Evolutionary conservation across 2,113 vertebrate species (phyloP).

Genomic region (Ochotona princeps): DNA sequence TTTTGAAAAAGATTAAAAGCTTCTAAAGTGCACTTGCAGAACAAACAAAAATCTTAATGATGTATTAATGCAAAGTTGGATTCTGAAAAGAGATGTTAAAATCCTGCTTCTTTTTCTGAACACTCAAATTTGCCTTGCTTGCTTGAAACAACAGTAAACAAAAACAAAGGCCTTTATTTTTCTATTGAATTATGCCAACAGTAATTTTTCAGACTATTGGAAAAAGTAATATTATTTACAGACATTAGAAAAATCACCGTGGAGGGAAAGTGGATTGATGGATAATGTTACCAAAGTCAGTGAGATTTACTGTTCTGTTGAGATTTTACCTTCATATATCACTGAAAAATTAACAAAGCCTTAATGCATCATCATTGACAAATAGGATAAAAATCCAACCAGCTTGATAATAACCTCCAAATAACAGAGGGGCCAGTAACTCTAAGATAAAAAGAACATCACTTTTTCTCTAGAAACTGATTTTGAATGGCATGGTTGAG

Average conservation of each 20-base stretch:
- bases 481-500: neutral
- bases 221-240: slow-evolving; percentile 66
- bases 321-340: slow-evolving; percentile 73
- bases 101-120: neutral
- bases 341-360: slow-evolving; percentile 62
- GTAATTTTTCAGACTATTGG: slow-evolving; percentile 24
- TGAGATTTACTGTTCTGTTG: slow-evolving; percentile 68
- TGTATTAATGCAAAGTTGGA: neutral
- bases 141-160: neutral
- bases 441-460: slow-evolving; percentile 39
- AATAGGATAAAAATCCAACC: slow-evolving; percentile 13
- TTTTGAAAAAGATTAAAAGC: neutral
- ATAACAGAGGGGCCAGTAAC: neutral
- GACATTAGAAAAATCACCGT: neutral
- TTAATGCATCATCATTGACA: slow-evolving; percentile 70
- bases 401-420: slow-evolving; percentile 61
- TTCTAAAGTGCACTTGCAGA: neutral
- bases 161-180: neutral
- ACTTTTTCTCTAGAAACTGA: neutral
- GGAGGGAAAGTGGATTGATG: slow-evolving; percentile 50
- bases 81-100: neutral
- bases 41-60: neutral
- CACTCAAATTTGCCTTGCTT: neutral
- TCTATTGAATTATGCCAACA: neutral
- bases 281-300: slow-evolving; percentile 60